Conservation (phyloP, 2,888 invertebrate species). For the Ormyrus pomaceus region DNA sequence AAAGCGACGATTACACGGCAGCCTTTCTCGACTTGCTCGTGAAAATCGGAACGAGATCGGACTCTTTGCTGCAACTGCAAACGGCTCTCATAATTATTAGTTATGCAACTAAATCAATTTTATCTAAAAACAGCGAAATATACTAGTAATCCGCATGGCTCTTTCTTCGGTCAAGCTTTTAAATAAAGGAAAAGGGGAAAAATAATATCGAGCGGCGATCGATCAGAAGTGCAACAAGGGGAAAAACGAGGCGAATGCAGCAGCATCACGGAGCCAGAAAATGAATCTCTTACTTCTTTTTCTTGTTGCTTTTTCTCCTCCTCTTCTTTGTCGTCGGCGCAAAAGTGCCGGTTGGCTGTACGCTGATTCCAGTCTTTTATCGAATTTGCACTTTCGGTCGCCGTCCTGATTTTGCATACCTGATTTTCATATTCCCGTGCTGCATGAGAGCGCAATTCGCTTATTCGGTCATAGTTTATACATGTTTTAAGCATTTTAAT, state of each 20-base stretch:
- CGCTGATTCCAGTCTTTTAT: conserved; percentile 48
- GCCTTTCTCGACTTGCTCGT: conserved; percentile 15
- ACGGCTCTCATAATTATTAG: no score
- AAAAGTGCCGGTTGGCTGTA: neutral
- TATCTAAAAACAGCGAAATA: no score
- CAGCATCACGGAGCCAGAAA: conserved; percentile 22
- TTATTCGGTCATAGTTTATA: conserved; percentile 24
- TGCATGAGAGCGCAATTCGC: conserved; percentile 14
- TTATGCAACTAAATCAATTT: no score
- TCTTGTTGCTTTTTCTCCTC: neutral
- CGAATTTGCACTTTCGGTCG: conserved; percentile 28
- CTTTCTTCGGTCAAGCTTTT: no score
- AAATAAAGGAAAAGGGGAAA: neutral
- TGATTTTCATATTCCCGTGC: conserved; percentile 30
- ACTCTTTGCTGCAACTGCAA: neutral
- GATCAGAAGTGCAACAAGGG: neutral
- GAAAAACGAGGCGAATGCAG: conserved; percentile 26
- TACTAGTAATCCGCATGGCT: no score
- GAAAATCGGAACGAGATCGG: conserved; percentile 37
- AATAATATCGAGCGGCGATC: conserved; percentile 32
- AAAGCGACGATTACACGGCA: neutral
- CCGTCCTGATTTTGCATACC: conserved; percentile 46
- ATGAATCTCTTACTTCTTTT: conserved; percentile 40
- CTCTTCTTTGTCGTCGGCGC: no score
- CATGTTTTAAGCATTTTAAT: conserved; percentile 13